Conservation (phyloP, 2,888 invertebrate genomes). For the Orchesella flavescens region DNA sequence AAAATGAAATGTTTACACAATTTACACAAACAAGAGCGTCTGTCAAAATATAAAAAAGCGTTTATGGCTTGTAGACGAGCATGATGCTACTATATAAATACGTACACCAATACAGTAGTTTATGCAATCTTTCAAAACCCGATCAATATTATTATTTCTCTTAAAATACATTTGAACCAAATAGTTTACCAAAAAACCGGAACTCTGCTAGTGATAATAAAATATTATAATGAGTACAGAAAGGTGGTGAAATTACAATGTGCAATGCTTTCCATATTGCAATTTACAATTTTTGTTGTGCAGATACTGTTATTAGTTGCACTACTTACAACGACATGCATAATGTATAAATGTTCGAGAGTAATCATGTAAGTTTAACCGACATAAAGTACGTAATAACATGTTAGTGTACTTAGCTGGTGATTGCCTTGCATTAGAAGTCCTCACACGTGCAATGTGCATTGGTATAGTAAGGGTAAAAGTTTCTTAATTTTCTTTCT, state of each 20-base stretch:
- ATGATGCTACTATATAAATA: too few relatives aligned
- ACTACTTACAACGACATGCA: background rate
- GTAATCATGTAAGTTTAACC: background rate
- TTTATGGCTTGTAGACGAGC: background rate
- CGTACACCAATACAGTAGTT: background rate
- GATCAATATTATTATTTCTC: background rate
- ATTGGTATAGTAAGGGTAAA: background rate
- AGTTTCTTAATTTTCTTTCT: background rate
- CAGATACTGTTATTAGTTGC: too few relatives aligned
- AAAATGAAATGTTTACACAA: constrained; percentile 6
- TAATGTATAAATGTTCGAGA: background rate
- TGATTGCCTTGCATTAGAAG: background rate
- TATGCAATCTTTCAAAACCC: background rate
- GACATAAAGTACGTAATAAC: background rate
- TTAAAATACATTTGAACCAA: background rate
- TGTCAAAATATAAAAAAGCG: background rate
- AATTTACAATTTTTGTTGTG: too few relatives aligned
- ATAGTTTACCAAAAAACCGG: background rate
- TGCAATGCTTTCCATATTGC: too few relatives aligned
- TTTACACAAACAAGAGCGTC: background rate
- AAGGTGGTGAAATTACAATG: too few relatives aligned
- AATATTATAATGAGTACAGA: too few relatives aligned
- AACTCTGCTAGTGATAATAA: background rate
- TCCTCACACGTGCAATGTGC: background rate
- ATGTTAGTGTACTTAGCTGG: too few relatives aligned